Conservation (phyloP, 2,113 vertebrate genomes). For the Chitala chitala region DNA sequence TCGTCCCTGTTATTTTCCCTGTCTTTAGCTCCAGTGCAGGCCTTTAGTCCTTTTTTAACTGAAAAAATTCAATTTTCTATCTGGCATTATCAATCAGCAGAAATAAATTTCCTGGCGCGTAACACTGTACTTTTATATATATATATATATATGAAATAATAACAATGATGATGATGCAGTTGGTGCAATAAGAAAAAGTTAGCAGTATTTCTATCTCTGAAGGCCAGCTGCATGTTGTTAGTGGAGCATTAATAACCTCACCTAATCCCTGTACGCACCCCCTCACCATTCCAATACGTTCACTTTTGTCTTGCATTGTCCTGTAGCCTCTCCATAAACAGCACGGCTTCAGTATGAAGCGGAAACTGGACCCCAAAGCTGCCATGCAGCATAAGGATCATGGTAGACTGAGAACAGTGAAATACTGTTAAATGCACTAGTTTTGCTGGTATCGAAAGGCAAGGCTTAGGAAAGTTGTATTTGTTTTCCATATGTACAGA, state of each 20-base stretch:
- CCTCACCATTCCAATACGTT: slow-evolving; percentile 25
- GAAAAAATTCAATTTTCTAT: not conserved
- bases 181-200: slow-evolving; percentile 9
- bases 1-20: not conserved
- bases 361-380: too few relatives aligned
- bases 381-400: too few relatives aligned
- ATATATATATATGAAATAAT: slow-evolving; percentile 15
- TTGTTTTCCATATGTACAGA: too few relatives aligned
- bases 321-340: slow-evolving; percentile 51
- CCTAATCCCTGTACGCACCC: slow-evolving; percentile 6
- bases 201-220: slow-evolving; percentile 13
- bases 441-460: too few relatives aligned
- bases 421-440: too few relatives aligned
- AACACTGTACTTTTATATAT: not conserved
- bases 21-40: not conserved
- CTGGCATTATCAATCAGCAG: not conserved
- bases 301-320: slow-evolving; percentile 20
- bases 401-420: too few relatives aligned
- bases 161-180: slow-evolving; percentile 14
- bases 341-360: too few relatives aligned
- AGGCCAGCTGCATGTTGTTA: slow-evolving; percentile 3
- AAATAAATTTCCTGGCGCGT: not conserved
- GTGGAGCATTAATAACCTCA: too few relatives aligned
- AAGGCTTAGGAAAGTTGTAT: too few relatives aligned
- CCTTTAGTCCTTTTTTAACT: not conserved